Conservation (phyloP, 2,888 invertebrate species). For the Sisyra nigra region DNA sequence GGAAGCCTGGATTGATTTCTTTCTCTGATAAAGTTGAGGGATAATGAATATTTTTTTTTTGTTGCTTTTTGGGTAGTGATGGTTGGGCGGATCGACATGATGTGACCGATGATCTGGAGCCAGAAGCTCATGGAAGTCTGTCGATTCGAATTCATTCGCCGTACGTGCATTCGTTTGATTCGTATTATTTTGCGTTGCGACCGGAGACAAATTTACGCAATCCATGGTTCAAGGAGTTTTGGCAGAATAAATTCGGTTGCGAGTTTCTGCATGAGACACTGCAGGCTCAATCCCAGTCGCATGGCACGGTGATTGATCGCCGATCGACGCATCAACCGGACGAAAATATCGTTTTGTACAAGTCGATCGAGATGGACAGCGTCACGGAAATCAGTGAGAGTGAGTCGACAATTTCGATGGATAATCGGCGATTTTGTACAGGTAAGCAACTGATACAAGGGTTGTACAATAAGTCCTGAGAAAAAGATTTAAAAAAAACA, state of each 20-base stretch:
- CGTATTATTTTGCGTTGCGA: constrained; percentile 47
- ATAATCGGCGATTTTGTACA: background rate
- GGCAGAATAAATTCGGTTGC: constrained; percentile 57
- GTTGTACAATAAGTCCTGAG: too few species aligned
- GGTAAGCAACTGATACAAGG: background rate
- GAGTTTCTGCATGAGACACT: constrained; percentile 20
- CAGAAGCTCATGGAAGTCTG: constrained; percentile 50
- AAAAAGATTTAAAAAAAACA: too few species aligned
- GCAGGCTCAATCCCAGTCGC: too few species aligned
- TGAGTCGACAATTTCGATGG: background rate
- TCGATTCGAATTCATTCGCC: constrained; percentile 63
- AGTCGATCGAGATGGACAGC: too few species aligned
- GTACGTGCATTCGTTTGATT: constrained; percentile 42
- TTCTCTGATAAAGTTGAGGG: background rate
- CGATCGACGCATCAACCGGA: too few species aligned
- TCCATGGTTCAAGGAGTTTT: constrained; percentile 63
- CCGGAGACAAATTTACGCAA: constrained; percentile 48
- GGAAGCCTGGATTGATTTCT: too few species aligned
- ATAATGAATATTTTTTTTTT: constrained; percentile 1
- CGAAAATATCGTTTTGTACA: too few species aligned
- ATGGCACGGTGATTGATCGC: too few species aligned
- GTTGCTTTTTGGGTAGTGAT: constrained; percentile 37
- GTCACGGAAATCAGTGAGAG: too few species aligned
- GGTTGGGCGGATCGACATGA: constrained; percentile 63
- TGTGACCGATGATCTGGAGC: constrained; percentile 49